A percentile compares a stretch with the other conserved stretches of the same genome.
Evolutionary conservation across 2,888 invertebrate species (phyloP).

Genomic region (Folsomia manolachei): DNA sequence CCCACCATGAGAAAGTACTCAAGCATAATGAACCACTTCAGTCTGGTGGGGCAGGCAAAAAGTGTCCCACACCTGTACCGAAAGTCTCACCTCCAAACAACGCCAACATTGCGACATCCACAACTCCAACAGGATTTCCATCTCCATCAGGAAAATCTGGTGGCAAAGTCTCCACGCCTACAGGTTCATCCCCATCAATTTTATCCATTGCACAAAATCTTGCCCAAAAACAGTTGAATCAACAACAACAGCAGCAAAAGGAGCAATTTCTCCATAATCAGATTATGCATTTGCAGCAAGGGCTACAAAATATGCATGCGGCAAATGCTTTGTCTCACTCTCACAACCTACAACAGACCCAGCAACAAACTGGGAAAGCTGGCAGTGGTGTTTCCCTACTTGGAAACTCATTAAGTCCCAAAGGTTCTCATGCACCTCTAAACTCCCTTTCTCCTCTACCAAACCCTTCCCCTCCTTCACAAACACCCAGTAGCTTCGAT

Average conservation of each 20-base stretch:
- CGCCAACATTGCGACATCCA: neutral
- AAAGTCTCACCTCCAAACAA: conserved; percentile 6
- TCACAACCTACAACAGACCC: neutral
- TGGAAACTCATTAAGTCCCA: conserved; percentile 24
- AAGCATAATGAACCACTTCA: neutral
- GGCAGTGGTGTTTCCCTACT: conserved; percentile 19
- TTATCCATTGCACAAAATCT: conserved; percentile 47
- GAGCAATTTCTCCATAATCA: conserved; percentile 17
- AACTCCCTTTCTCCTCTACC: conserved; percentile 40
- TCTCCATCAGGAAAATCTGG: conserved; percentile 2
- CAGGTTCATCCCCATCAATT: conserved; percentile 19
- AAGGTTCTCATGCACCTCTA: conserved; percentile 15
- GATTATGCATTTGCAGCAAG: conserved; percentile 16
- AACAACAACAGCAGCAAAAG: conserved; percentile 35
- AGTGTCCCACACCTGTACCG: neutral
- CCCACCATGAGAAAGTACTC: neutral
- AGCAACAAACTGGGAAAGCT: neutral
- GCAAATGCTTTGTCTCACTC: neutral
- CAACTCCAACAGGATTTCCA: neutral
- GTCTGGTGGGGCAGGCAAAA: neutral
- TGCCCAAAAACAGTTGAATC: conserved; percentile 44
- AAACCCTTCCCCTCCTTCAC: conserved; percentile 44
- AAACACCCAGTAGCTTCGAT: conserved; percentile 27
- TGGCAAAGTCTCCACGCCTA: neutral
- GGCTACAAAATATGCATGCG: conserved; percentile 11